These are phyloP conservation scores for Oryzias sinensis DNA, from an alignment of 2,797 vertebrate genomes.

Conservation along the genomic window DNA sequence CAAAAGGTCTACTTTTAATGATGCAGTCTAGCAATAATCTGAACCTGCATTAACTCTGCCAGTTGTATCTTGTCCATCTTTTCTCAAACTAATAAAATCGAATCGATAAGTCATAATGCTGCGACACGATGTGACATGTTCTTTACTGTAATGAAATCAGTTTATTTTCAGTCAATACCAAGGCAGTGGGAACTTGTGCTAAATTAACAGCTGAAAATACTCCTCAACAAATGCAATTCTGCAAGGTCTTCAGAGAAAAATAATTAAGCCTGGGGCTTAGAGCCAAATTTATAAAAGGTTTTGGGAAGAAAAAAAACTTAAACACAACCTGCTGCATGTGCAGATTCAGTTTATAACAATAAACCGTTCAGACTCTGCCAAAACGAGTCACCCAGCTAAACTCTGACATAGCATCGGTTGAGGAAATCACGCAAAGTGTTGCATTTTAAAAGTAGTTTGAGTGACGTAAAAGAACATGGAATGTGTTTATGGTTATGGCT, in stretches of 20 bases:
- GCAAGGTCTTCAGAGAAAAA: background rate
- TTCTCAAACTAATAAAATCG: conserved; percentile 19
- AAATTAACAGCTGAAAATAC: conserved; percentile 1
- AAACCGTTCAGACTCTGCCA: background rate
- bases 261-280: background rate
- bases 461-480: conserved; percentile 19
- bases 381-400: conserved; percentile 1
- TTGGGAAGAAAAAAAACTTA: background rate
- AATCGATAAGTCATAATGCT: conserved; percentile 10
- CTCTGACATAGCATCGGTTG: conserved; percentile 2
- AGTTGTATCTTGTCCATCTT: background rate
- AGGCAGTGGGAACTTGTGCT: conserved; percentile 3
- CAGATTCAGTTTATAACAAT: background rate
- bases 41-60: conserved; percentile 1
- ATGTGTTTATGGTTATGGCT: conserved; percentile 41
- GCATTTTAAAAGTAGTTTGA: conserved; percentile 5
- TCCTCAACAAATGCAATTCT: background rate
- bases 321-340: background rate
- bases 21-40: conserved; percentile 7
- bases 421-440: conserved; percentile 7
- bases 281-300: background rate
- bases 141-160: conserved; percentile 11
- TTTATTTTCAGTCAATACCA: conserved; percentile 15
- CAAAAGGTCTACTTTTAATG: conserved; percentile 6
- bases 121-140: conserved; percentile 4